These are phyloP conservation scores for Nudaria mundana DNA, from an alignment of 2,888 invertebrate species.

Conservation along the genomic window DNA sequence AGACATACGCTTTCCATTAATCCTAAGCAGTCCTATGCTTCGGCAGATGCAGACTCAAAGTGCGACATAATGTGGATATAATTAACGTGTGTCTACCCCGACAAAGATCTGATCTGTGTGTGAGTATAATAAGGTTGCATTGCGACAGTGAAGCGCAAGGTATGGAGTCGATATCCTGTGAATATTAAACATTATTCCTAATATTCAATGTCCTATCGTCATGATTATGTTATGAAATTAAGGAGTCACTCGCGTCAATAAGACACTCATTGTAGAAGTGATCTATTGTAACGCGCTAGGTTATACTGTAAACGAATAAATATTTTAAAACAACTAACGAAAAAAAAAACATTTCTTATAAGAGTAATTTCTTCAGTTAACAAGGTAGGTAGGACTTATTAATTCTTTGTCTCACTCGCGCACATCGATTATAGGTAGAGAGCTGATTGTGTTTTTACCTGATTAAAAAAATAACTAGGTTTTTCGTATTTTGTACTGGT, in stretches of 20 bases:
- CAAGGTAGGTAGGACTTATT: constrained; percentile 8
- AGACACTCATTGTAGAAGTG: not conserved
- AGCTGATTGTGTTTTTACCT: not conserved
- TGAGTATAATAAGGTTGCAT: too few relatives aligned
- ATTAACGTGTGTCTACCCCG: too few relatives aligned
- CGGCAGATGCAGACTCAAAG: too few relatives aligned
- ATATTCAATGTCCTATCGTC: too few relatives aligned
- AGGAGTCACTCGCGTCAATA: too few relatives aligned
- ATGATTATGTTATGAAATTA: too few relatives aligned
- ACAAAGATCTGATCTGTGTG: too few relatives aligned
- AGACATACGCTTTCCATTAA: too few relatives aligned
- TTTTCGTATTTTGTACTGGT: not conserved
- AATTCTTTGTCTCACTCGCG: not conserved
- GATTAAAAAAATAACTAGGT: not conserved
- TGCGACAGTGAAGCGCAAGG: too few relatives aligned
- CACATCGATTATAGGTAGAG: not conserved
- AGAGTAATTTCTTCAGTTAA: constrained; percentile 5
- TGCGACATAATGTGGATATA: too few relatives aligned
- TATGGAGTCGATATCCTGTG: not conserved
- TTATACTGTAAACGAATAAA: not conserved
- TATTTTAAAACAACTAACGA: not conserved
- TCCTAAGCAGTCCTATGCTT: too few relatives aligned
- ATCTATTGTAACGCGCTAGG: not conserved
- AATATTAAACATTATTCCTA: too few relatives aligned
- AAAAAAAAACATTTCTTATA: constrained; percentile 1